These are phyloP conservation scores for Zaprionus lineosus DNA, from an alignment of 2,888 invertebrate genomes.

Conservation along the genomic window DNA sequence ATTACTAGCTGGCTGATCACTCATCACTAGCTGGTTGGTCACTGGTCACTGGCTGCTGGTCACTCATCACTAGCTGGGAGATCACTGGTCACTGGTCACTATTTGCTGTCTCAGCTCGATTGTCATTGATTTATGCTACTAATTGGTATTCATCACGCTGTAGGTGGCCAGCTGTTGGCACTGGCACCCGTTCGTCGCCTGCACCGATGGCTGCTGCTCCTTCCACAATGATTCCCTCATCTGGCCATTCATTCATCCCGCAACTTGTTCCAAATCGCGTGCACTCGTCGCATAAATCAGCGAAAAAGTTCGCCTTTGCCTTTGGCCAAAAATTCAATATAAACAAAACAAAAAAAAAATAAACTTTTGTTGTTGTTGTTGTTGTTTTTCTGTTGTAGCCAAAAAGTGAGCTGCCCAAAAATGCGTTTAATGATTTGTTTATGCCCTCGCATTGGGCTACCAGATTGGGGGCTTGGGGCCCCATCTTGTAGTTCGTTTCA, in stretches of 20 bases:
- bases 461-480: conserved; percentile 21
- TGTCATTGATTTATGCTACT: conserved; percentile 70
- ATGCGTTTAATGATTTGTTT: conserved; percentile 66
- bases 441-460: conserved; percentile 59
- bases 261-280: conserved; percentile 64
- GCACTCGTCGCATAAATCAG: conserved; percentile 65
- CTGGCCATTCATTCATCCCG: too few species aligned
- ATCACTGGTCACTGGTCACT: too few species aligned
- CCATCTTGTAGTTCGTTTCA: conserved; percentile 32
- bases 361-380: too few species aligned
- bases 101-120: too few species aligned
- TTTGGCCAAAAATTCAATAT: conserved; percentile 14
- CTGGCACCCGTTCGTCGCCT: not conserved
- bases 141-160: conserved; percentile 71
- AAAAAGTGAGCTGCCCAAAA: conserved; percentile 27
- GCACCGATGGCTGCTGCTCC: conserved; percentile 15
- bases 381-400: too few species aligned
- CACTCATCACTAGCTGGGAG: too few species aligned
- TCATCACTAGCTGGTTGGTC: too few species aligned
- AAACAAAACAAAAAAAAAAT: conserved; percentile 8
- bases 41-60: too few species aligned
- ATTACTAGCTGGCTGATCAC: too few species aligned
- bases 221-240: conserved; percentile 9
- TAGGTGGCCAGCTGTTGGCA: conserved; percentile 63
- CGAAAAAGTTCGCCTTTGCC: not conserved